Evolutionary conservation across 1,140 invertebrate genomes (phyloP).

Genomic region (Lutraria rhynchaena): DNA sequence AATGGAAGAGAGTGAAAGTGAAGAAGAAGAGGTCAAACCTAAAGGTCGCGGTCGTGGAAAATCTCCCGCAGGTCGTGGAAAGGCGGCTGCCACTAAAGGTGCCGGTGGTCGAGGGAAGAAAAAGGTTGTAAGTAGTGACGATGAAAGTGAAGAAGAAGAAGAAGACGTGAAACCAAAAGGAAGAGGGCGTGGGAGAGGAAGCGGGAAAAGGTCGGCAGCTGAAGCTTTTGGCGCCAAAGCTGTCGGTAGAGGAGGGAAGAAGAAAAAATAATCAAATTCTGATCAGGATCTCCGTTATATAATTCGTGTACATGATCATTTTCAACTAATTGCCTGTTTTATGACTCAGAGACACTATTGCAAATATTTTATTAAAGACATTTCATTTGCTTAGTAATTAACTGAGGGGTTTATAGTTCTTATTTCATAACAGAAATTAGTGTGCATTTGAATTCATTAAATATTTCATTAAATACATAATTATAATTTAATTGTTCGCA

Average conservation of each 20-base stretch:
- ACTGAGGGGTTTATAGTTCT: no score
- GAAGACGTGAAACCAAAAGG: constrained; percentile 1
- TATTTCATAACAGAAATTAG: no score
- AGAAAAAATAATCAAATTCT: constrained; percentile 13
- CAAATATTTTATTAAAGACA: no score
- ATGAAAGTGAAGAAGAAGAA: background rate
- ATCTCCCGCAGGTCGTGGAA: background rate
- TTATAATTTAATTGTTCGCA: no score
- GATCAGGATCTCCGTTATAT: no score
- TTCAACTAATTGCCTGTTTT: no score
- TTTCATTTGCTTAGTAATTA: no score
- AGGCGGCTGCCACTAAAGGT: background rate
- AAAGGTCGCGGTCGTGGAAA: constrained; percentile 28
- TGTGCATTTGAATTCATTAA: no score
- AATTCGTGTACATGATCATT: no score
- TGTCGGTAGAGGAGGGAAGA: constrained; percentile 24
- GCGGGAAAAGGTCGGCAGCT: constrained; percentile 10
- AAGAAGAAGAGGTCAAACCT: constrained; percentile 23
- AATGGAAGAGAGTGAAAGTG: background rate
- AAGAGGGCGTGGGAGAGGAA: constrained; percentile 11
- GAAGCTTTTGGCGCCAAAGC: constrained; percentile 26
- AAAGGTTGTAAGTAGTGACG: background rate
- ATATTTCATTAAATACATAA: no score
- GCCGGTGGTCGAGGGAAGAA: background rate
- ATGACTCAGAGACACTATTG: no score